Evolutionary conservation across 2,888 invertebrate species (phyloP), one percentile per base, ranked within the genome.

Genomic region (Tenthredo amoena): DNA sequence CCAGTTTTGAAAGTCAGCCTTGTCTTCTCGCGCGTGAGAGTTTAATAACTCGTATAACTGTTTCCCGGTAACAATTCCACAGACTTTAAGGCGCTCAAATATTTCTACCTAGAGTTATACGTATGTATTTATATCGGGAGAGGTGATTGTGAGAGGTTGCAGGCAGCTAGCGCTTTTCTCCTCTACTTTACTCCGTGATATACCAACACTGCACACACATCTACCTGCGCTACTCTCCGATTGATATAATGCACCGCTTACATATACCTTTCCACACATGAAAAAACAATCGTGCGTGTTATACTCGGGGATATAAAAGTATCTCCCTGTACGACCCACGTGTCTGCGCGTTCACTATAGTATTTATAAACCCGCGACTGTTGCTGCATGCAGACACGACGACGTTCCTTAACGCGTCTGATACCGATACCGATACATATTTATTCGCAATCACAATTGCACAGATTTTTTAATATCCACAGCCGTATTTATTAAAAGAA

Each of bases 1-100:
- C 43, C 83, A 83, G 83, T 83, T 71, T 83, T 83, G 83, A 83
- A 83, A 83, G 83, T 83, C 31, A 65, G 47, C 68, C 83, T 81
- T 81, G 79, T 37, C n/a, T 81, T 50, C 5, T 10, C 18, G 7
- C 77, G 77, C 50, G 79, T 40, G 62, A 83, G 83, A 83, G 83
- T 83, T 58, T 68, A 71, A 83, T 83, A 83, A 71, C 83, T 83
- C 68, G 83, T 83, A 40, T 74, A 74, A 74, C 40, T 43, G n/a
- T 43, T 68, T 68, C 68, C 68, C 34, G 68, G 68, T 34, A 68
- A 68, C 68, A 68, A 68, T 68, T 68, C 68, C 34, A 18, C 26
- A 68, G 18, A 34, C 31, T 34, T 34, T 34, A 68, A 68, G 7
- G 31, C 68, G 68, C 34, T 68, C 26, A 34, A 68, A 68, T 68